Evolutionary conservation across 2,797 vertebrate genomes (phyloP).

Genomic region (Fringilla coelebs): DNA sequence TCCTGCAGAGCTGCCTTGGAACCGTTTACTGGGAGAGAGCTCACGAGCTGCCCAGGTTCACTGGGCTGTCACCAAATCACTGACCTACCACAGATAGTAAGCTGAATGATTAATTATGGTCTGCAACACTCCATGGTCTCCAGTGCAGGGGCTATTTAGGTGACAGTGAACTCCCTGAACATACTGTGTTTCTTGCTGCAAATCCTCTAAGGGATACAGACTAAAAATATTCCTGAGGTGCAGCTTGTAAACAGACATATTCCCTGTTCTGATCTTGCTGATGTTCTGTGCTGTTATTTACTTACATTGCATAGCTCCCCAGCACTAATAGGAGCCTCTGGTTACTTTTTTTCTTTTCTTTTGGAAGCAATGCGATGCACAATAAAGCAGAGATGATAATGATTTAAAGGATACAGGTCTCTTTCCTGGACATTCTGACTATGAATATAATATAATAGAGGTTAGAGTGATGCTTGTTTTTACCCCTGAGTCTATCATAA

Average conservation of each 20-base stretch:
- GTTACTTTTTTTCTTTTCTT: neutral
- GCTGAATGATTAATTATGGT: neutral
- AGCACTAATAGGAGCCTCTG: neutral
- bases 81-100: too few species aligned
- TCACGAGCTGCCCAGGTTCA: neutral
- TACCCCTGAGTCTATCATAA: constrained; percentile 30
- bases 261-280: neutral
- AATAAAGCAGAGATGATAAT: neutral
- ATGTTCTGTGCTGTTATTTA: neutral
- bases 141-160: neutral
- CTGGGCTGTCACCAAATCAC: neutral
- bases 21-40: neutral
- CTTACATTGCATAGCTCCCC: neutral
- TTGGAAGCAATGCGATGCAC: neutral
- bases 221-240: neutral
- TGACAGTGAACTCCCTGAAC: neutral
- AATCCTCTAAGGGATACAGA: neutral
- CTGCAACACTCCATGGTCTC: neutral
- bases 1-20: neutral
- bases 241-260: neutral
- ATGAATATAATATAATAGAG: neutral
- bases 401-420: neutral
- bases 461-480: constrained; percentile 3
- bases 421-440: constrained; percentile 16
- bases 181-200: neutral